Conservation (phyloP, 1,140 invertebrate genomes). For the Hermetia illucens region DNA sequence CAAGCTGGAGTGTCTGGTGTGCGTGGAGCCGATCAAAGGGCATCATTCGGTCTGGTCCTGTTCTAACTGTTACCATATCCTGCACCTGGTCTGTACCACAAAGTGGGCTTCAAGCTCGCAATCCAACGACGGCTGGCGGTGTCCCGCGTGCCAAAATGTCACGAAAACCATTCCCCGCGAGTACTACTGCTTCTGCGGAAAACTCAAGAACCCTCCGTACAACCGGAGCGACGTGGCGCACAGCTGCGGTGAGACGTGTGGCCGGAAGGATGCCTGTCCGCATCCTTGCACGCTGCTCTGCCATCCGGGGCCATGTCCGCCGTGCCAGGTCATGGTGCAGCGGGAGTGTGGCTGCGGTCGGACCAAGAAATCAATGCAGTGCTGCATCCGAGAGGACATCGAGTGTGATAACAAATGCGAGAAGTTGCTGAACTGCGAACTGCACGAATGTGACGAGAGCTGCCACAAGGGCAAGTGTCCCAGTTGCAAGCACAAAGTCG, state of each 20-base stretch:
- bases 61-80: conserved; percentile 74
- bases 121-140: conserved; percentile 71
- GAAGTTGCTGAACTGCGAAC: conserved; percentile 54
- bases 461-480: conserved; percentile 72
- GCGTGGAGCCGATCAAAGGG: conserved; percentile 70
- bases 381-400: conserved; percentile 48
- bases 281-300: conserved; percentile 80
- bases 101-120: conserved; percentile 81
- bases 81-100: conserved; percentile 78
- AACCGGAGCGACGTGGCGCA: conserved; percentile 66
- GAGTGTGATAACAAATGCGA: conserved; percentile 58
- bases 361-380: conserved; percentile 50
- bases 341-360: conserved; percentile 60
- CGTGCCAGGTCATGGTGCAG: conserved; percentile 48
- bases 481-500: conserved; percentile 44
- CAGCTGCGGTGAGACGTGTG: conserved; percentile 78
- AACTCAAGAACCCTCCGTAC: conserved; percentile 53
- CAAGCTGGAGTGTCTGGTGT: conserved; percentile 81
- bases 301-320: conserved; percentile 81
- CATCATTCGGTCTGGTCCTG: conserved; percentile 80
- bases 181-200: conserved; percentile 77
- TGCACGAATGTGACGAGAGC: conserved; percentile 52
- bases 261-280: conserved; percentile 48
- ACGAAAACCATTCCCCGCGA: conserved; percentile 48
- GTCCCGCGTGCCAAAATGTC: conserved; percentile 78